Evolutionary conservation across 2,113 vertebrate genomes (phyloP).

Genomic region (Tragulus kanchil): DNA sequence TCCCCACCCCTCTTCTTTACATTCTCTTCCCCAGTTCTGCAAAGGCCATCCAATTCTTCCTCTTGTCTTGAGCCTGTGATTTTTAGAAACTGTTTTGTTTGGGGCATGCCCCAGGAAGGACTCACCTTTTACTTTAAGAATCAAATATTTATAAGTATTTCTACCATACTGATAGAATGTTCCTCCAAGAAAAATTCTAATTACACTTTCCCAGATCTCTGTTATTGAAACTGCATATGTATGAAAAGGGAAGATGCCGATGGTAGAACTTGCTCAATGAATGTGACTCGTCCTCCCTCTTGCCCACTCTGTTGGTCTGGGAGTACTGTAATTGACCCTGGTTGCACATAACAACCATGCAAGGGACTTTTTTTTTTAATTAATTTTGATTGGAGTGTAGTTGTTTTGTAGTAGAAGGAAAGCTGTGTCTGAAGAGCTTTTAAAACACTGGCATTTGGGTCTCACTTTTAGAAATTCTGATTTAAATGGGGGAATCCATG

Average conservation of each 20-base stretch:
- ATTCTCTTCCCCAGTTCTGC: neutral
- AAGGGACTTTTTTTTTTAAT: neutral
- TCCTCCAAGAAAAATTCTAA: neutral
- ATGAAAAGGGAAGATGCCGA: neutral
- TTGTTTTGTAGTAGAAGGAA: neutral
- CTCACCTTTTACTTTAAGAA: neutral
- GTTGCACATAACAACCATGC: neutral
- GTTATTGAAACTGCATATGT: neutral
- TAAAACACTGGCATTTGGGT: neutral
- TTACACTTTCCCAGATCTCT: neutral
- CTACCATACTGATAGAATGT: neutral
- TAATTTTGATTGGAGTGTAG: neutral
- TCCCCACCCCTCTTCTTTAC: neutral
- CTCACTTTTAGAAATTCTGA: neutral
- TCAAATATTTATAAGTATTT: neutral
- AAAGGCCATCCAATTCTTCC: neutral
- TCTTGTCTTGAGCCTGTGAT: neutral
- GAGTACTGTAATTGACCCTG: neutral
- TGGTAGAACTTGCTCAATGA: neutral
- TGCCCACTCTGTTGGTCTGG: neutral
- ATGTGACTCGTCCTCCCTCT: neutral
- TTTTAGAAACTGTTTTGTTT: conserved; percentile 1
- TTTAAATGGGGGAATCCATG: neutral
- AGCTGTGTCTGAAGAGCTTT: neutral
- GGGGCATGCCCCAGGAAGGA: neutral